phyloP scores from a whole-genome alignment of 2,888 invertebrate genomes.

The Ophioninae sp. region DNA sequence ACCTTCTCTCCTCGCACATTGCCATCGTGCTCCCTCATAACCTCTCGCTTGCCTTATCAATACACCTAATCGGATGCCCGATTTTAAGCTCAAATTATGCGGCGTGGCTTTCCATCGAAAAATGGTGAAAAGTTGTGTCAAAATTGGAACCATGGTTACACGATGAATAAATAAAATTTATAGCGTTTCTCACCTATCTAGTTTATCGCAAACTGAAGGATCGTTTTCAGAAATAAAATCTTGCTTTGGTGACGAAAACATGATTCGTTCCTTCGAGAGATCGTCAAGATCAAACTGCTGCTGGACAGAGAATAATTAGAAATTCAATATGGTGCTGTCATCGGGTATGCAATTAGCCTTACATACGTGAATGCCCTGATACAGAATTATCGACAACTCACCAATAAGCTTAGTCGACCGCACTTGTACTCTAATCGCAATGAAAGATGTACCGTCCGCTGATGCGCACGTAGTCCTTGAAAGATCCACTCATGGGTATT shows the following conservation, averaged over 20 bases:
- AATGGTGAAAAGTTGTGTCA: neutral
- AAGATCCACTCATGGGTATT: slow-evolving; percentile 7
- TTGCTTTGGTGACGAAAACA: too few species aligned
- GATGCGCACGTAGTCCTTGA: slow-evolving; percentile 1
- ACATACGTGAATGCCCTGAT: slow-evolving; percentile 16
- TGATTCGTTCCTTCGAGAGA: too few species aligned
- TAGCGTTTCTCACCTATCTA: neutral
- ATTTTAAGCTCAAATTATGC: slow-evolving; percentile 53
- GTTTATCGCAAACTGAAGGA: too few species aligned
- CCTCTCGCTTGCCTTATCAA: slow-evolving; percentile 37
- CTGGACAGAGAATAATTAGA: too few species aligned
- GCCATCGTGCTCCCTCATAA: neutral
- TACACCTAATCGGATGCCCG: slow-evolving; percentile 58
- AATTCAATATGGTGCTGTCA: too few species aligned
- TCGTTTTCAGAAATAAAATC: too few species aligned
- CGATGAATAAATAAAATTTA: neutral
- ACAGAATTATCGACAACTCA: slow-evolving; percentile 6
- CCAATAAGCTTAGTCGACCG: neutral
- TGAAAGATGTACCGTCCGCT: neutral
- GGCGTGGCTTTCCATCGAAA: slow-evolving; percentile 3
- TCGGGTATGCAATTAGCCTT: neutral
- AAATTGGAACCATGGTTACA: neutral
- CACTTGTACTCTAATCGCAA: neutral
- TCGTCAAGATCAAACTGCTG: too few species aligned
- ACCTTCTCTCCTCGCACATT: too few species aligned